Evolutionary conservation across 2,113 vertebrate genomes (phyloP).

Genomic region (Grammomys surdaster): DNA sequence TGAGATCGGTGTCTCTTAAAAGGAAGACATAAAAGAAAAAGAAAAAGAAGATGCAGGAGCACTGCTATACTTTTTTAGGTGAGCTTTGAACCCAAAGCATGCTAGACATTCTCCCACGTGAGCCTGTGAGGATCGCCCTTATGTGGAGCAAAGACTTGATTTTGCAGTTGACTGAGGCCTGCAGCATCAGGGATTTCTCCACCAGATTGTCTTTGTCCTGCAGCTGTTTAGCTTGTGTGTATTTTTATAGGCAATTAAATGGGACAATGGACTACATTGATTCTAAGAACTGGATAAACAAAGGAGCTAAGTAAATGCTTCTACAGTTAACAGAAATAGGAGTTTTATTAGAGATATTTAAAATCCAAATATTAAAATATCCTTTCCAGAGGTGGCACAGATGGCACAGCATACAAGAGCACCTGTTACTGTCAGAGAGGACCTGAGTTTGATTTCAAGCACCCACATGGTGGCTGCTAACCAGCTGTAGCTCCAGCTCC

Average conservation of each 20-base stretch:
- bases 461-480: not conserved
- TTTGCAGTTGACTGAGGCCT: not conserved
- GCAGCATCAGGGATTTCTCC: not conserved
- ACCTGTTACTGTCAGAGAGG: not conserved
- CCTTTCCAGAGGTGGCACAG: not conserved
- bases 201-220: not conserved
- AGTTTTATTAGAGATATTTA: not conserved
- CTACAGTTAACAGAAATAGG: not conserved
- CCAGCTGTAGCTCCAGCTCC: not conserved
- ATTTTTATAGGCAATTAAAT: not conserved
- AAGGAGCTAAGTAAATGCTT: not conserved
- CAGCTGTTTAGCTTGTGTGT: not conserved
- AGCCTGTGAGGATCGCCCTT: not conserved
- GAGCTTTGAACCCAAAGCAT: not conserved
- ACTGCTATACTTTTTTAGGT: not conserved
- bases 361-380: not conserved
- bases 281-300: slow-evolving; percentile 4
- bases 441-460: not conserved
- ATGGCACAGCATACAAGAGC: not conserved
- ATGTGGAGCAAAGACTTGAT: not conserved
- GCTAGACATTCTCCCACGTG: not conserved
- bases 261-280: not conserved
- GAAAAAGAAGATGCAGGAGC: not conserved
- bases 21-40: not conserved
- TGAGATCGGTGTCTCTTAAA: not conserved